phyloP scores from a whole-genome alignment of 2,888 invertebrate genomes.

The Leptinotarsa haldemani region DNA sequence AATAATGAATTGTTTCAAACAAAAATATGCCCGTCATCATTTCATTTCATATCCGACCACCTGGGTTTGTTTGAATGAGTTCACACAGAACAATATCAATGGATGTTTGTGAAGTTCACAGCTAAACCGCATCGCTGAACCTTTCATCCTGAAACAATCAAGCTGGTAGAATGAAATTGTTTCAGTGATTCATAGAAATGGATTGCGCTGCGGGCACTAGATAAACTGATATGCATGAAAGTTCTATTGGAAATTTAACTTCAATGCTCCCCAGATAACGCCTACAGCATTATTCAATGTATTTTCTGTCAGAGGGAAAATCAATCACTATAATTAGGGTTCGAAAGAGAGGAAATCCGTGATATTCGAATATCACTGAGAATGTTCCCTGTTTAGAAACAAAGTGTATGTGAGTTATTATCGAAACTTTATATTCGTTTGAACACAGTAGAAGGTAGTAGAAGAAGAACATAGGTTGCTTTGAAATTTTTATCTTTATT shows the following conservation, averaged over 20 bases:
- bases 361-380: too few species aligned
- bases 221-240: conserved; percentile 4
- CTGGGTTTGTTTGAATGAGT: background rate
- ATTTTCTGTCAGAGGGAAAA: background rate
- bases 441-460: too few species aligned
- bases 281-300: background rate
- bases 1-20: background rate
- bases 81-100: background rate
- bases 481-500: too few species aligned
- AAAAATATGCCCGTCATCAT: background rate
- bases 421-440: too few species aligned
- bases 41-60: background rate
- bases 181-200: conserved; percentile 5
- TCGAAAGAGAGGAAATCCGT: background rate
- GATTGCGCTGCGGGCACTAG: background rate
- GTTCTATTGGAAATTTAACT: conserved; percentile 2
- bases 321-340: background rate
- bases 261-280: background rate
- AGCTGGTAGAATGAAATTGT: conserved; percentile 12
- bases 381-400: too few species aligned
- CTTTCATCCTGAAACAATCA: conserved; percentile 5
- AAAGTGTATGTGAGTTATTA: too few species aligned
- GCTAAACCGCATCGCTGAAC: background rate
- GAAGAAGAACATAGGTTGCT: too few species aligned
- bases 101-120: conserved; percentile 4